These are phyloP conservation scores for Spisula solida DNA, from an alignment of 2,888 invertebrate genomes.

Conservation along the genomic window DNA sequence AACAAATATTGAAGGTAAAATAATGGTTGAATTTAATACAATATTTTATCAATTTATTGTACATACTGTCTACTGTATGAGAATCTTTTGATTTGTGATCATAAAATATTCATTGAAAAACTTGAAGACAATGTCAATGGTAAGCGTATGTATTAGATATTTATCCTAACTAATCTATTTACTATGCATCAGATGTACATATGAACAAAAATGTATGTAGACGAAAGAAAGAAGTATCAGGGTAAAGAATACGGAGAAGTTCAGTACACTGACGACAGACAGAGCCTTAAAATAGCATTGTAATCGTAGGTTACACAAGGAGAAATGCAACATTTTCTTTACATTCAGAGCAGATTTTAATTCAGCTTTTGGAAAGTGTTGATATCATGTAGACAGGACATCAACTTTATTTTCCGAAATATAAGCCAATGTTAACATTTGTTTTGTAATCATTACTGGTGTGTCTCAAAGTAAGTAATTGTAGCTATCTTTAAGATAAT, in stretches of 20 bases:
- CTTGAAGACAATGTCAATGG: background rate
- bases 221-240: background rate
- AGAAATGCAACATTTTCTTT: too few species aligned
- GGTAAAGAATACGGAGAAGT: background rate
- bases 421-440: too few species aligned
- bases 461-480: too few species aligned
- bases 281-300: background rate
- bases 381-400: too few species aligned
- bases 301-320: too few species aligned
- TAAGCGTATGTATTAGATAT: slow-evolving; percentile 13
- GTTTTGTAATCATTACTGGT: too few species aligned
- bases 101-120: slow-evolving; percentile 23
- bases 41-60: slow-evolving; percentile 9
- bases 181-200: too few species aligned
- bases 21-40: background rate
- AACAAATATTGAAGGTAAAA: background rate
- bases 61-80: background rate
- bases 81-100: slow-evolving; percentile 6
- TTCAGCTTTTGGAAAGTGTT: too few species aligned
- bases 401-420: too few species aligned
- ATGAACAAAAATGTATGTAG: background rate
- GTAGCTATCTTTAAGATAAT: too few species aligned
- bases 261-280: background rate
- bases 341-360: too few species aligned
- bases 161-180: too few species aligned